Evolutionary conservation across 2,888 invertebrate species (phyloP).

Genomic region (Drosophila atroscutellata): DNA sequence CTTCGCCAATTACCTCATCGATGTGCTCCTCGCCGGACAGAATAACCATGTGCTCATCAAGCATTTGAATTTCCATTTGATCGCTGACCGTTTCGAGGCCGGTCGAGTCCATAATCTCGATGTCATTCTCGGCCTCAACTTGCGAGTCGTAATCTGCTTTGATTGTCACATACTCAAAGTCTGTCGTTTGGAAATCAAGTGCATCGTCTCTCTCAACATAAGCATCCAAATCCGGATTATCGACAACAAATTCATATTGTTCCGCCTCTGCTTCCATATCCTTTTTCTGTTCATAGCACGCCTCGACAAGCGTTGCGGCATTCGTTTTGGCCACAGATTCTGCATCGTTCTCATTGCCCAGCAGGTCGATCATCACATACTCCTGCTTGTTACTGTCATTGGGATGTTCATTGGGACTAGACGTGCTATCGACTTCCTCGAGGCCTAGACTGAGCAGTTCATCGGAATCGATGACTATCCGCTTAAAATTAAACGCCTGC

Average conservation of each 20-base stretch:
- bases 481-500: slow-evolving; percentile 81
- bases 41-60: slow-evolving; percentile 57
- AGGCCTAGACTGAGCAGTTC: slow-evolving; percentile 75
- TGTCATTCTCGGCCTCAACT: slow-evolving; percentile 57
- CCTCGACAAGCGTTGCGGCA: slow-evolving; percentile 12
- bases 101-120: slow-evolving; percentile 59
- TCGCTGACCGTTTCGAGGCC: slow-evolving; percentile 29
- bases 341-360: slow-evolving; percentile 35
- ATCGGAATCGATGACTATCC: slow-evolving; percentile 82
- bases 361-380: slow-evolving; percentile 63
- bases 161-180: slow-evolving; percentile 65
- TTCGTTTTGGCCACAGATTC: slow-evolving; percentile 1
- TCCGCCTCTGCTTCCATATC: slow-evolving; percentile 19
- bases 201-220: slow-evolving; percentile 25
- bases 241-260: slow-evolving; percentile 52
- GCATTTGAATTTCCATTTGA: slow-evolving; percentile 51
- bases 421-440: slow-evolving; percentile 37
- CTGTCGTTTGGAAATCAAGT: slow-evolving; percentile 44
- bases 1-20: slow-evolving; percentile 54
- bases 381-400: slow-evolving; percentile 42
- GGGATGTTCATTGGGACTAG: not conserved
- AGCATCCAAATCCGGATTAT: slow-evolving; percentile 31
- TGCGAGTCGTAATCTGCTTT: slow-evolving; percentile 60
- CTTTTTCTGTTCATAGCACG: slow-evolving; percentile 33
- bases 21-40: slow-evolving; percentile 51